These are phyloP conservation scores for Platerodrilus igneus DNA, from an alignment of 2,888 invertebrate genomes.

Conservation along the genomic window DNA sequence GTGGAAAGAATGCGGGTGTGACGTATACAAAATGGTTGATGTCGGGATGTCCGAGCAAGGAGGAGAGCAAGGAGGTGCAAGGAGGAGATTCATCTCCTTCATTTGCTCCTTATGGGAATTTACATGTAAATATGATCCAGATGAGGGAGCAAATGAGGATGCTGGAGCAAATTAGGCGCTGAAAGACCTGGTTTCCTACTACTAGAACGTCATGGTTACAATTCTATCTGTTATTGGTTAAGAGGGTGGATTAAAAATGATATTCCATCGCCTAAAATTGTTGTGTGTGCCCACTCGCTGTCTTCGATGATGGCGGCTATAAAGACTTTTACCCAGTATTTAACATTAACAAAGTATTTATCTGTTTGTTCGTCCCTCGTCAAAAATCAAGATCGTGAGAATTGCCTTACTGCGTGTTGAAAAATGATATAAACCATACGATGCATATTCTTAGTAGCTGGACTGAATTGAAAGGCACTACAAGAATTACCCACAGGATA, in stretches of 20 bases:
- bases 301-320: constrained; percentile 1
- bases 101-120: no score
- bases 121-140: no score
- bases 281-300: neutral
- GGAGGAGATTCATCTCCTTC: no score
- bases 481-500: neutral
- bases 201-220: no score
- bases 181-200: no score
- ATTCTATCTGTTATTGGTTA: neutral
- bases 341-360: neutral
- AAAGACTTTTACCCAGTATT: constrained; percentile 5
- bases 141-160: no score
- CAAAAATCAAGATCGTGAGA: neutral
- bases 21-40: no score
- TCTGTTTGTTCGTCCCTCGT: neutral
- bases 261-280: neutral
- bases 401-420: neutral
- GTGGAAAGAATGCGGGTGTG: no score
- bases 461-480: neutral
- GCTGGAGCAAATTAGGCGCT: no score
- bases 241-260: neutral
- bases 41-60: no score
- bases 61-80: no score
- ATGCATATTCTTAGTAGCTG: constrained; percentile 2
- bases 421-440: neutral